Evolutionary conservation across 2,888 invertebrate genomes (phyloP).

Genomic region (Ophion obscuratus): DNA sequence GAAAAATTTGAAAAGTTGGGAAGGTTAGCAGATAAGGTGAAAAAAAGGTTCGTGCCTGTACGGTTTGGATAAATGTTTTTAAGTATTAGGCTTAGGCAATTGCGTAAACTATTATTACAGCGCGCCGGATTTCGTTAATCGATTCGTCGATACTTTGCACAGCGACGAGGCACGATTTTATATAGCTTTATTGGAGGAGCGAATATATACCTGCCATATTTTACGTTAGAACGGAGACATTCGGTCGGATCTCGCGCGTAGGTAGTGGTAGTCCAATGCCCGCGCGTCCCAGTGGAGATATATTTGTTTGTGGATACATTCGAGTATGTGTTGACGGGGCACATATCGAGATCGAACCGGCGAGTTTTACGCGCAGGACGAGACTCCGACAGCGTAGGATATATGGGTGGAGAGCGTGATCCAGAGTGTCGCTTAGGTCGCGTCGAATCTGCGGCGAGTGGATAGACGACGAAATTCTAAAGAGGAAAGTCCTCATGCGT

Average conservation of each 20-base stretch:
- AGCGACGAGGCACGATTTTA: not conserved
- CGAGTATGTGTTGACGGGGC: not conserved
- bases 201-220: not conserved
- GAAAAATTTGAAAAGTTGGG: not conserved
- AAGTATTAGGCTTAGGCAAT: not conserved
- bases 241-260: not conserved
- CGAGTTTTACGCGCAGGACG: not conserved
- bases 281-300: not conserved
- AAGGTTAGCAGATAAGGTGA: not conserved
- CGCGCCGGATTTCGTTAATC: not conserved
- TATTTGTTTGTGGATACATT: not conserved
- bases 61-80: not conserved
- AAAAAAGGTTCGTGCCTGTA: not conserved
- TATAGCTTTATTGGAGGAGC: not conserved
- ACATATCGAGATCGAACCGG: slow-evolving; percentile 16
- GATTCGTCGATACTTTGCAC: not conserved
- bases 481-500: not conserved
- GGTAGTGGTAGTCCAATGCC: not conserved
- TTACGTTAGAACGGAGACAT: not conserved
- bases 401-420: not conserved
- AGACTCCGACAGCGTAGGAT: not conserved
- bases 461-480: not conserved
- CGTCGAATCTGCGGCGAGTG: not conserved
- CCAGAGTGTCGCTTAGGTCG: not conserved
- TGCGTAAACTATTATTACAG: not conserved